A percentile compares a stretch with the other conserved stretches of the same genome.
phyloP scores from a whole-genome alignment of 2,888 invertebrate species.

The Synanthedon vespiformis region DNA sequence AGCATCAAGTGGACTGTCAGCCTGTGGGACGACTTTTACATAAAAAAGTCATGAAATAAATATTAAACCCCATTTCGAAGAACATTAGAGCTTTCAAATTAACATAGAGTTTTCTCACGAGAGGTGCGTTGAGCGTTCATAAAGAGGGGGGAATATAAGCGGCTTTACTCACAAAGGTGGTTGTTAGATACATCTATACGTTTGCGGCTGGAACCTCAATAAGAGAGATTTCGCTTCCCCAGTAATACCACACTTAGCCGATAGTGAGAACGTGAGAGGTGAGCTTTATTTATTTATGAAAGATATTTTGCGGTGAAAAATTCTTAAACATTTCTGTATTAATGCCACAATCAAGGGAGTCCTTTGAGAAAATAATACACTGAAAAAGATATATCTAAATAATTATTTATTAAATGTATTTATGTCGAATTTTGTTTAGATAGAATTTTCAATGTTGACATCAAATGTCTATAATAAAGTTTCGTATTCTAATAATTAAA shows the following conservation, averaged over 20 bases:
- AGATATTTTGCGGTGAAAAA: too few species aligned
- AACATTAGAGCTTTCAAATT: neutral
- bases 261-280: neutral
- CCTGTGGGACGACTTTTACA: neutral
- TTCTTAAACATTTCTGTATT: too few species aligned
- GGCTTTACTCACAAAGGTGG: conserved; percentile 14
- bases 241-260: neutral
- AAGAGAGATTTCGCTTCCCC: conserved; percentile 25
- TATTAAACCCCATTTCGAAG: neutral
- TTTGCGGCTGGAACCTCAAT: conserved; percentile 14
- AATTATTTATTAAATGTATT: too few species aligned
- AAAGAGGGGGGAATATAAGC: conserved; percentile 18
- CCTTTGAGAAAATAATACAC: too few species aligned
- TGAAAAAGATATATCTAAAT: too few species aligned
- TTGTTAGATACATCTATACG: conserved; percentile 9
- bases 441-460: too few species aligned
- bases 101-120: neutral
- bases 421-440: too few species aligned
- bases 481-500: too few species aligned
- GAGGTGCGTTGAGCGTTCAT: conserved; percentile 32
- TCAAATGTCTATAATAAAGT: too few species aligned
- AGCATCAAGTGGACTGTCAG: neutral
- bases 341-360: too few species aligned
- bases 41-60: neutral
- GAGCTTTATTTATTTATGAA: too few species aligned